These are phyloP conservation scores for Chromobotia macracanthus DNA, from an alignment of 2,797 vertebrate genomes.

Conservation along the genomic window DNA sequence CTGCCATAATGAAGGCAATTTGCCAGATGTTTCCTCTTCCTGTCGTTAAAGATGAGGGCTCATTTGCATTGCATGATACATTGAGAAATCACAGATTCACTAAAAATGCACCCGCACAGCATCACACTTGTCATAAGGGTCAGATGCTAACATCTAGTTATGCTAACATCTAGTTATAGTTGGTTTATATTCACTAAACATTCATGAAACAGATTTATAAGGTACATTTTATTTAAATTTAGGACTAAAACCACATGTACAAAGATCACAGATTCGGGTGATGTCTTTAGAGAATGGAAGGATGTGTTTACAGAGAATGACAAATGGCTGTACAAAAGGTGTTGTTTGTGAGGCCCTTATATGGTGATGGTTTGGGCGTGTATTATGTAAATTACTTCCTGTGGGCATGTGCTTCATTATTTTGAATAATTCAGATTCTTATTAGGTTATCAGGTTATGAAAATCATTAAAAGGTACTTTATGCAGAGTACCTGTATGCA, in stretches of 20 bases:
- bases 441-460: no score
- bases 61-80: constrained; percentile 8
- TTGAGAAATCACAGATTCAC: not conserved
- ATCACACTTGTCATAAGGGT: not conserved
- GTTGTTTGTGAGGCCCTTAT: no score
- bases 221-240: not conserved
- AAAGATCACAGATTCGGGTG: not conserved
- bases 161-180: not conserved
- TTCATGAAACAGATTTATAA: no score
- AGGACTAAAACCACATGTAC: not conserved
- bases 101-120: not conserved
- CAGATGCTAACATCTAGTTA: not conserved
- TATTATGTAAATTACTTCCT: no score
- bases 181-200: not conserved
- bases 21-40: constrained; percentile 38
- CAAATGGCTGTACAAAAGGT: no score
- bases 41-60: not conserved
- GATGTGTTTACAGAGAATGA: no score
- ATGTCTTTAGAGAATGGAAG: not conserved
- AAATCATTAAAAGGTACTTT: not conserved
- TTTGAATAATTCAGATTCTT: not conserved
- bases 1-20: constrained; percentile 30
- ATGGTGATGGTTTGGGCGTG: no score
- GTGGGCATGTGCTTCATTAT: no score
- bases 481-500: not conserved